A percentile compares a stretch with the other conserved stretches of the same genome.
These are phyloP conservation scores for Uropetala carovei DNA, from an alignment of 2,888 invertebrate species.

Conservation along the genomic window DNA sequence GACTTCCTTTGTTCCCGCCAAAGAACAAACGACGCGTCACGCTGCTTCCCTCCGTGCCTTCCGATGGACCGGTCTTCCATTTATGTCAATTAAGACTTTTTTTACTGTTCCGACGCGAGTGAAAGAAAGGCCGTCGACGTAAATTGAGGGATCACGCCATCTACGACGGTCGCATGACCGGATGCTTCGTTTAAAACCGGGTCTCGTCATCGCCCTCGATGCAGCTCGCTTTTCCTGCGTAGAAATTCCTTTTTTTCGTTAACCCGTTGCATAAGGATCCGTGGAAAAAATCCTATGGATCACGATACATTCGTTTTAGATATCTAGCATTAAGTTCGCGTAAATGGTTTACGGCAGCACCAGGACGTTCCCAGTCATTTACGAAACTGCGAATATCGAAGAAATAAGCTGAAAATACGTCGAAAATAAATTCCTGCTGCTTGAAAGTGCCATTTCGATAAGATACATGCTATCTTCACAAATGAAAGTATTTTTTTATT, in stretches of 20 bases:
- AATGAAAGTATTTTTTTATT: no score
- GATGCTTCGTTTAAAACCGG: not conserved
- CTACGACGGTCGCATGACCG: not conserved
- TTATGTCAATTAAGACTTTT: not conserved
- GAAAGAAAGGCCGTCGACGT: not conserved
- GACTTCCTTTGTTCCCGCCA: not conserved
- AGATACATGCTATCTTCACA: no score
- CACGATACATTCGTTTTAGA: no score
- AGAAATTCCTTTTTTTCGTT: not conserved
- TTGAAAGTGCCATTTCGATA: no score
- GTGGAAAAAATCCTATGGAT: no score
- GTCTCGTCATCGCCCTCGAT: not conserved
- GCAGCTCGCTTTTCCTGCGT: not conserved
- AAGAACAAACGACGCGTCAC: not conserved
- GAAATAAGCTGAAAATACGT: no score
- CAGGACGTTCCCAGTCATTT: no score
- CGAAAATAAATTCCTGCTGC: no score
- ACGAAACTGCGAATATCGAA: no score
- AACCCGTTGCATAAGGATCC: no score
- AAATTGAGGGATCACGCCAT: conserved; percentile 23
- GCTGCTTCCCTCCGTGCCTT: not conserved
- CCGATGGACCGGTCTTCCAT: not conserved
- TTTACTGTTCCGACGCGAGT: not conserved
- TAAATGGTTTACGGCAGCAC: no score
- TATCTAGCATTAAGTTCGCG: no score